These are phyloP conservation scores for Pollenia amentaria DNA, from an alignment of 2,888 invertebrate genomes.

Conservation along the genomic window DNA sequence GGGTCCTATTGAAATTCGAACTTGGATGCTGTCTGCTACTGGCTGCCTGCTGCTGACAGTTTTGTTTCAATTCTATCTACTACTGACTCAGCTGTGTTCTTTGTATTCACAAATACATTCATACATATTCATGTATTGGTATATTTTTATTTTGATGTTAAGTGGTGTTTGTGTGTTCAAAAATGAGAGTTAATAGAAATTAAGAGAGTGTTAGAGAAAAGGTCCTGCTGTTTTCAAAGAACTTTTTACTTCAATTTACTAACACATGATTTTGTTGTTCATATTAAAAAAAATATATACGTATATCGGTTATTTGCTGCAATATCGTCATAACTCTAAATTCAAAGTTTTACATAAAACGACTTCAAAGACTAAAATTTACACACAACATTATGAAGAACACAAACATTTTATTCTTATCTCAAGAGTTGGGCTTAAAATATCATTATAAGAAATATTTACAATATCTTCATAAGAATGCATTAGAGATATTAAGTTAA, in stretches of 20 bases:
- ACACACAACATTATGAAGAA: too few species aligned
- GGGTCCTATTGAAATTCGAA: slow-evolving; percentile 64
- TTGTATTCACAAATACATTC: slow-evolving; percentile 47
- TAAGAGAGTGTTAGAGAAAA: slow-evolving; percentile 50
- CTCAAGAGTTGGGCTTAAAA: too few species aligned
- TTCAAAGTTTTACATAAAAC: too few species aligned
- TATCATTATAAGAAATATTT: too few species aligned
- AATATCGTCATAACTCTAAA: too few species aligned
- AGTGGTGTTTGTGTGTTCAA: not conserved
- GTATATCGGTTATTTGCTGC: too few species aligned
- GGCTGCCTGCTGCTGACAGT: slow-evolving; percentile 40
- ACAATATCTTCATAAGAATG: too few species aligned
- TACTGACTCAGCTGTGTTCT: slow-evolving; percentile 65
- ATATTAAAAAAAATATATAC: too few species aligned
- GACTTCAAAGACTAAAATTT: too few species aligned
- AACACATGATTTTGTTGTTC: slow-evolving; percentile 16
- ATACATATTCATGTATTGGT: not conserved
- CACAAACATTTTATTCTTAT: too few species aligned
- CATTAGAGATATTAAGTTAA: too few species aligned
- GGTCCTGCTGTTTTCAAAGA: slow-evolving; percentile 21
- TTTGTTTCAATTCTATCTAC: slow-evolving; percentile 54
- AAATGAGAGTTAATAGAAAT: slow-evolving; percentile 22
- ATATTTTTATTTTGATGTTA: slow-evolving; percentile 1
- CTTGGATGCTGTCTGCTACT: slow-evolving; percentile 73
- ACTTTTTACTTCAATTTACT: slow-evolving; percentile 30